Base-by-base conservation (phyloP, 2,888 invertebrate species). In the Ectemnius cavifrons region DNA sequence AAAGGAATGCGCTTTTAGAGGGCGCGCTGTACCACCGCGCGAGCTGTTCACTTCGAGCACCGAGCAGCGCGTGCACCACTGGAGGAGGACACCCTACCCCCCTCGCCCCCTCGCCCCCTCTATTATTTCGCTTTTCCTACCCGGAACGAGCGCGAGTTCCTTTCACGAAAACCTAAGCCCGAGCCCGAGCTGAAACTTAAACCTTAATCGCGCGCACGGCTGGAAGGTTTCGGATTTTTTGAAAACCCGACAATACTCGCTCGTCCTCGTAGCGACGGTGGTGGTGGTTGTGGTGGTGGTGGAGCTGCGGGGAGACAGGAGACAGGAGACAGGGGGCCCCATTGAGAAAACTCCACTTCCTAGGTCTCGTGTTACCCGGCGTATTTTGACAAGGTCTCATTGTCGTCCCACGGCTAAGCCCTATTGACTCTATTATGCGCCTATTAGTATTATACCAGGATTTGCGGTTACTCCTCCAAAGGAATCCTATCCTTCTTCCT, bases 381-480 rank as follows among this genome's bases (percentile, higher is more conserved):
- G 88, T 90, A 91, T 91, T 91, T 91, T 91, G 91, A 91, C 90
- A 90, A 87, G 90, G 89, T 88, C 89, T 89, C 82, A 90, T 91
- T 90, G 90, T 91, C 89, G 87, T 84, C 69, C 83, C 81, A 72
- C 84, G 84, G 86, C 86, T 87, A 85, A 89, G 86, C 88, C 86
- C 90, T 88, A 90, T 90, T 91, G 90, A 91, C 87, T 89, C 91
- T 86, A 90, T 91, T 90, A 90, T 91, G 87, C 83, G 81, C 88
- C 91, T 90, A 91, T 91, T 91, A 91, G 91, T 91, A 89, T 90
- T 90, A 91, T 91, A 88, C 88, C 84, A 82, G 89, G 89, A 89
- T 89, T 90, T 90, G 79, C 82, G 84, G 81, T 80, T 81, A 77
- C 80, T 82, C 74, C 80, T 78, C 83, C 75, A 84, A 82, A 84